Percentiles rank a stretch among this genome's conserved stretches.
Conservation (phyloP, 2,888 invertebrate genomes). For the Ptychoptera contaminata region DNA sequence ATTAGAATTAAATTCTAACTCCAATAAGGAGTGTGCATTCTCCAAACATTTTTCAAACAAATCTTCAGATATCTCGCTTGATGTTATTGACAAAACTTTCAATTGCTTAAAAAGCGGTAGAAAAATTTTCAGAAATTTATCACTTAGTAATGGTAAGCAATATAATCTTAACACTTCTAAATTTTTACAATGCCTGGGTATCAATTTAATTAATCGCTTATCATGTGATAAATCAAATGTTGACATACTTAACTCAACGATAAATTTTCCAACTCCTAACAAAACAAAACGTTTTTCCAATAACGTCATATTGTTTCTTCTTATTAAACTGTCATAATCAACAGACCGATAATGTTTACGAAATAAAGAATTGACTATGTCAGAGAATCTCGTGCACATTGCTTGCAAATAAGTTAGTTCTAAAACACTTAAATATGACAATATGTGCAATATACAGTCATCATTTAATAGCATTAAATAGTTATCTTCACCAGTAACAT, state of each 20-base stretch:
- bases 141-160: no score
- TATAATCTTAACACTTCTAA: background rate
- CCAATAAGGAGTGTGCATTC: background rate
- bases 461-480: background rate
- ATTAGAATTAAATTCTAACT: background rate
- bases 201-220: background rate
- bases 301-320: background rate
- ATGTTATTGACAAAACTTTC: background rate
- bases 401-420: background rate
- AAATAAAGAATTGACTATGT: background rate
- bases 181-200: background rate
- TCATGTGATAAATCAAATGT: background rate
- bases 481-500: no score
- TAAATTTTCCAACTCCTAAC: background rate
- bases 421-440: conserved; percentile 1
- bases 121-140: background rate
- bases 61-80: background rate
- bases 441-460: conserved; percentile 2
- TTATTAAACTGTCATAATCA: background rate
- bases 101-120: background rate
- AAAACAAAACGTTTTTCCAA: background rate
- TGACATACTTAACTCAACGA: background rate
- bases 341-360: background rate
- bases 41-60: background rate
- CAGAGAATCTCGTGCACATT: background rate